phyloP scores from a whole-genome alignment of 2,113 vertebrate species.

The Trichechus manatus region DNA sequence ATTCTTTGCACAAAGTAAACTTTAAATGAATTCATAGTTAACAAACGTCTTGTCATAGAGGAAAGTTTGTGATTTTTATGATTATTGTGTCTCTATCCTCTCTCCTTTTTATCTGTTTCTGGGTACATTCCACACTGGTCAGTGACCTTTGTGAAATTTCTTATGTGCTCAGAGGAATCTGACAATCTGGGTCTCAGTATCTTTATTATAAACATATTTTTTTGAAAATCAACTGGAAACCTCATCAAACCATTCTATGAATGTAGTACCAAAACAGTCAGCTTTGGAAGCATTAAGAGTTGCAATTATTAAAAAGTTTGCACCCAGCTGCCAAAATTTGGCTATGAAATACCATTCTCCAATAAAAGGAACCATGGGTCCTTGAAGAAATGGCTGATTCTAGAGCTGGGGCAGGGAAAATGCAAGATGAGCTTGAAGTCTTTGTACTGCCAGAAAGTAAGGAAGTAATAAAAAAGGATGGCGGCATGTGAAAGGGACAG shows the following conservation, averaged over 20 bases:
- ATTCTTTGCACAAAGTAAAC: neutral
- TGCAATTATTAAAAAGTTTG: neutral
- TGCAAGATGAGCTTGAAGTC: neutral
- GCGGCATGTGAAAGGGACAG: neutral
- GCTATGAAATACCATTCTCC: neutral
- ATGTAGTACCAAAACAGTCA: neutral
- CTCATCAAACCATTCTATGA: neutral
- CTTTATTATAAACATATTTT: neutral
- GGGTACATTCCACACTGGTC: neutral
- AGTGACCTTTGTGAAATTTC: neutral
- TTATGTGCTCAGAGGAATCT: neutral
- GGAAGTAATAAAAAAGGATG: neutral
- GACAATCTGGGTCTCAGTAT: neutral
- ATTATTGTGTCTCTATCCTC: neutral
- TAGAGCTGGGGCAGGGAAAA: neutral
- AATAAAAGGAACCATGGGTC: neutral
- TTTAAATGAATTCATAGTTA: neutral
- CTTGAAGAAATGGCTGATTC: neutral
- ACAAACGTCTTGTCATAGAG: neutral
- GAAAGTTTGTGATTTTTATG: neutral
- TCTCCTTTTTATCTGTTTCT: neutral
- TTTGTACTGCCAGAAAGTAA: neutral
- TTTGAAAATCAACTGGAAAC: neutral
- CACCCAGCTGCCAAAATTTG: neutral
- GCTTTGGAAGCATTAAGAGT: neutral